Evolutionary conservation across 1,140 invertebrate species (phyloP), one percentile per base, ranked within the genome.

Genomic region (Zaprionus ghesquierei): DNA sequence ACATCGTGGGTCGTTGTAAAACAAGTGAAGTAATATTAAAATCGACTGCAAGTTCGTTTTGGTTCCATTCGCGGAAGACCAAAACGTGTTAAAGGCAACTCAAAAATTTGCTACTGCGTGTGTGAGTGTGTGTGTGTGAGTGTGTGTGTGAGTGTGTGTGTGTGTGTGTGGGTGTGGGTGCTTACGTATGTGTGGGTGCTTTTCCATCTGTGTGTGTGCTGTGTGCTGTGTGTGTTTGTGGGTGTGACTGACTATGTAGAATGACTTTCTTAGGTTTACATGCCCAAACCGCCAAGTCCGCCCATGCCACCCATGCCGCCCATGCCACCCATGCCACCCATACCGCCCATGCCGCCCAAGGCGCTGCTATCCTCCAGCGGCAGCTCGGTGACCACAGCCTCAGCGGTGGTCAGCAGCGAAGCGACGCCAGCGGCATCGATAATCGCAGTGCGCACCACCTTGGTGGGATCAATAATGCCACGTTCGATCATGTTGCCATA

Each of bases 381-480:
- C 71, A 98, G 93, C 90, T 99, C 98, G 31, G 97, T 96, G 23
- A 99, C 96, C 2, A 99, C 98, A 53, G 96, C 96, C 93, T 99
- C 99, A 2, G 98, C 99, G 20, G 99, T 99, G 23, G 98, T 98
- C 8, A 99, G 92, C 0, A 99, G 93, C 0, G 98, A 99, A 2
- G 99, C 98, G 20, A 99, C 98, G 59, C 99, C 98, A 65, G 98
- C 96, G 9, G 99, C 99, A 93, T 99, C 98, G n/a, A 98, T 97
- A n/a, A 99, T 93, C 1, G 98, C 98, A 54, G 98, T 99, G 85
- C 98, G 94, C 0, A 99, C 98, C 77, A 99, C 97, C 93, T 99
- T 99, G 3, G 99, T 99, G 8, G 99, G 99, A 93, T 99, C 99
- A 92, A 99, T 99, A 81, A 99, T 99, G 73, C 99, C 99, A 81